Percentiles rank a stretch among this genome's conserved stretches.
Conservation (phyloP, 2,888 invertebrate species). For the Acleris holmiana region DNA sequence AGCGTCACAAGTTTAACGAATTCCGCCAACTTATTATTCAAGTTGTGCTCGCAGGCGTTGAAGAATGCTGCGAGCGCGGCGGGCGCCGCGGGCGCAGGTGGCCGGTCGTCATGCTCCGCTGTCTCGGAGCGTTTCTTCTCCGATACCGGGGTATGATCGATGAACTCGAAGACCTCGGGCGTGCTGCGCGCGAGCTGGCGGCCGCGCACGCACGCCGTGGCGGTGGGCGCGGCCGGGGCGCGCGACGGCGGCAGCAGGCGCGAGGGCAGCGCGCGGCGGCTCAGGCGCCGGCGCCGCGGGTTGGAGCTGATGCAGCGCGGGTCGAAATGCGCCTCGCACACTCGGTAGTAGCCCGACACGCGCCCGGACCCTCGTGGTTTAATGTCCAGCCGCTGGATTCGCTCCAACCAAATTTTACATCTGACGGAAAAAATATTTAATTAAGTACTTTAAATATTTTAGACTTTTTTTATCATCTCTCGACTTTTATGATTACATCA, state of each 20-base stretch:
- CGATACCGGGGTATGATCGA: neutral
- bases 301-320: neutral
- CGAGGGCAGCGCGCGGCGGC: slow-evolving; percentile 2
- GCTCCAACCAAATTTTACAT: slow-evolving; percentile 15
- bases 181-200: neutral
- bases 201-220: neutral
- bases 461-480: too few species aligned
- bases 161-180: slow-evolving; percentile 23
- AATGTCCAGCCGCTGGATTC: slow-evolving; percentile 20
- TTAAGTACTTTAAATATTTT: too few species aligned
- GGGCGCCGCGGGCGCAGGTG: neutral
- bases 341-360: slow-evolving; percentile 29
- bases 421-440: neutral
- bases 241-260: slow-evolving; percentile 5
- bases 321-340: slow-evolving; percentile 29
- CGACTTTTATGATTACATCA: too few species aligned
- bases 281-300: slow-evolving; percentile 15
- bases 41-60: slow-evolving; percentile 6
- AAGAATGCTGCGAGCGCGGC: slow-evolving; percentile 10
- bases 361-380: neutral
- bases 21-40: slow-evolving; percentile 4
- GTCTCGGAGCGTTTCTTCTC: neutral
- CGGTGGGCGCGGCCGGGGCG: neutral
- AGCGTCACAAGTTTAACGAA: slow-evolving; percentile 17
- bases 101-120: neutral